Conservation (phyloP, 2,888 invertebrate species). For the Melieria omissa region DNA sequence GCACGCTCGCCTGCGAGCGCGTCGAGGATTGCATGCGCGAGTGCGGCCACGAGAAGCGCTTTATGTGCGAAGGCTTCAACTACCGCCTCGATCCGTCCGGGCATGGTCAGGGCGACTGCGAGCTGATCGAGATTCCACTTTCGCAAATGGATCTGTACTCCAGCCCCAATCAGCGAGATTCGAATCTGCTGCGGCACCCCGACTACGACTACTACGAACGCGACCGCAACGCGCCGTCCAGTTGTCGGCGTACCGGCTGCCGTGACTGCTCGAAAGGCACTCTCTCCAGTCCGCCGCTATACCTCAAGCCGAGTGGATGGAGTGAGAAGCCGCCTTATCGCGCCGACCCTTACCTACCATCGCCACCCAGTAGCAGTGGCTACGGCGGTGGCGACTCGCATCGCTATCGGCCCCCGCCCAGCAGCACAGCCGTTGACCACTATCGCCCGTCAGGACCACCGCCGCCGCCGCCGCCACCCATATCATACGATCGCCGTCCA, state of each 20-base stretch:
- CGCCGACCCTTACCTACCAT: conserved; percentile 51
- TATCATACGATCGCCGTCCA: conserved; percentile 58
- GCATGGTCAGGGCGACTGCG: conserved; percentile 80
- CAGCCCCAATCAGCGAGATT: conserved; percentile 68
- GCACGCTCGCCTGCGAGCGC: conserved; percentile 76
- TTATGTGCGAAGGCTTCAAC: conserved; percentile 86
- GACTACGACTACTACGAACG: conserved; percentile 85
- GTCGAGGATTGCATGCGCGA: conserved; percentile 81
- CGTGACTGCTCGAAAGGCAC: conserved; percentile 61
- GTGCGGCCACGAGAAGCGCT: conserved; percentile 79
- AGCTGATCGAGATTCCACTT: conserved; percentile 78
- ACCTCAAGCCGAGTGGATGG: conserved; percentile 60
- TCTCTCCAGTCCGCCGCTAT: conserved; percentile 52
- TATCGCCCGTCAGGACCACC: conserved; percentile 58
- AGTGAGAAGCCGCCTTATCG: conserved; percentile 45
- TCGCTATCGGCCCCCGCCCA: conserved; percentile 54
- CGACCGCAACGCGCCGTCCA: conserved; percentile 77
- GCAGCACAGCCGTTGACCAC: conserved; percentile 58
- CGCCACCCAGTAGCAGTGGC: conserved; percentile 46
- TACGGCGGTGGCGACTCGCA: conserved; percentile 53
- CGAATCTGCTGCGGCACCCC: conserved; percentile 68
- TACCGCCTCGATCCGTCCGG: conserved; percentile 81
- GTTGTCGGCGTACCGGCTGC: conserved; percentile 68
- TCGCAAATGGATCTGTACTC: conserved; percentile 74
- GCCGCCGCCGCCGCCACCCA: conserved; percentile 52